Base-by-base conservation (phyloP, 2,113 vertebrate genomes). In the Cryptomyrus ogoouensis region DNA sequence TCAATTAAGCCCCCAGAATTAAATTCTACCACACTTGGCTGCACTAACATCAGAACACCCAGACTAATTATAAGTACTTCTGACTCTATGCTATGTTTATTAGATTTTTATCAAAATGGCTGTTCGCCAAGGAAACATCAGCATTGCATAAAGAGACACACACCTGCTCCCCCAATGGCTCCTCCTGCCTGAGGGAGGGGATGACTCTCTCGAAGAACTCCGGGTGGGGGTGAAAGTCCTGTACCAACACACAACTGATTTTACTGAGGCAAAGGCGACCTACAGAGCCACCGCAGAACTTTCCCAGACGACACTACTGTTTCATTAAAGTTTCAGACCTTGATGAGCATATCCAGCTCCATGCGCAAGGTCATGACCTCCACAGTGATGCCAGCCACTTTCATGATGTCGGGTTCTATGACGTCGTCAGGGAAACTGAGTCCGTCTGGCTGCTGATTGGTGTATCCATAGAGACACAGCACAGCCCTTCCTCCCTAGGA, bases 401-500 rank as follows among this genome's bases (percentile, higher is more conserved):
- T 95, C 15, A 89, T 90, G 24, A 94, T 93, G 88, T 98, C 95
- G 0, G 97, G 97, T 89, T 97, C 96, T 10, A 91, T 88, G 88
- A 96, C 93, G 0, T 94, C 93, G 27, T 97, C 96, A 0, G 97
- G 97, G 91, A 98, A 98, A 92, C 97, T 97, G 89, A 98, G 94
- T 0, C 97, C 97, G 80, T 98, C 97, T 0, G 93, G 90, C 93
- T 96, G 96, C 93, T 97, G 96, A 91, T 97, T 95, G 3, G 97
- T 97, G 92, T 98, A 98, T 87, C 97, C 97, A 66, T 97, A 98
- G 58, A 98, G 96, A 89, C 94, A 95, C 12, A 98, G 95, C 39
- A 98, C 97, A 21, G 95, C 95, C 66, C 97, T 95, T 44, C 97
- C 97, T n/a, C 97, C 97, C 97, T 98, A 93, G 21, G 58, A 91